Base-by-base conservation (phyloP, 2,888 invertebrate genomes). In the Sphinx pinastri region DNA sequence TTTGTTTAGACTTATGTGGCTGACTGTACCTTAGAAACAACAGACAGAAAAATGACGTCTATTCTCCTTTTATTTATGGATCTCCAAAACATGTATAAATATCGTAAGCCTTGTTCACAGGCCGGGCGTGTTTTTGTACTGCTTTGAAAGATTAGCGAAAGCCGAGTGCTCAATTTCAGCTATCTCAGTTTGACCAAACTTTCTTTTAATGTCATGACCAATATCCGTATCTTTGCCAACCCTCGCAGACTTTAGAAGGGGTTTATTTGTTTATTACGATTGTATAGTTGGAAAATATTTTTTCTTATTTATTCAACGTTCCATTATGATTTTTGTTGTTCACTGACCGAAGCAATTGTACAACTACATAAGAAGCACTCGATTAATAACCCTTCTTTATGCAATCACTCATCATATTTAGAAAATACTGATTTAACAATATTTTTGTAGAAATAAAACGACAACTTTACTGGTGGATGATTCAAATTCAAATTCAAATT, bases 71-170 rank as follows among this genome's bases (percentile, higher is more conserved):
- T 19, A 19, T 13, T n/a, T 63, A 49, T 19, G 47, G 49, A 49
- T 47, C 49, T 19, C 63, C 6, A 49, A 49, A 60, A 63, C 47
- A 47, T 63, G 19, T 25, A 16, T 16, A 55, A 55, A 45, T n/a
- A 45, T 60, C 10, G 13, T 49, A 63, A 49, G 19, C 19, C 63
- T 63, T 49, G 16, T 49, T 25, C 13, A 63, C 19, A 3, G 5
- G 19, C 12, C 19, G 63, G 6, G 13, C 47, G 63, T 63, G 49
- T 63, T 49, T 49, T 19, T 45, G 16, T 19, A 7, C 8, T 13
- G 47, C 19, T 16, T 25, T 49, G 47, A 49, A 49, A 63, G 63
- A 63, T 63, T 49, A 63, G 49, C 47, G 12, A 49, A 63, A 63
- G 19, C 47, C 49, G 47, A 63, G 19, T 49, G 63, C 19, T 47